These are phyloP conservation scores for Spodoptera picta DNA, from an alignment of 2,888 invertebrate species.

Conservation along the genomic window DNA sequence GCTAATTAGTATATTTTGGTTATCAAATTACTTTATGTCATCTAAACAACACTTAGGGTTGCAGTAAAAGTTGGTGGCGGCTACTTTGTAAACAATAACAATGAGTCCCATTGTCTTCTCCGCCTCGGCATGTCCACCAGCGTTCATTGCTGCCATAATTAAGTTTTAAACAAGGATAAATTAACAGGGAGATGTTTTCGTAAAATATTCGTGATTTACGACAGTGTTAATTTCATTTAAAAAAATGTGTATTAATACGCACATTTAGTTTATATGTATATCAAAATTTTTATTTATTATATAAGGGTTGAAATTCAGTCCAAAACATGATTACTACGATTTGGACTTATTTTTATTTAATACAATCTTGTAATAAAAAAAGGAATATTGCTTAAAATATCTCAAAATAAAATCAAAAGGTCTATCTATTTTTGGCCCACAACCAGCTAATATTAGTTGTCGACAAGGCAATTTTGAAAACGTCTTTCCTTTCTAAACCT, in stretches of 20 bases:
- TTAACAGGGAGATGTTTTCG: constrained; percentile 61
- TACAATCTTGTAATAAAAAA: too few species aligned
- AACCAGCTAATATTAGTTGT: too few species aligned
- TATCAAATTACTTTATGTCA: constrained; percentile 51
- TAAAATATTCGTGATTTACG: constrained; percentile 46
- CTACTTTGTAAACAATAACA: constrained; percentile 58
- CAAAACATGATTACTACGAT: too few species aligned
- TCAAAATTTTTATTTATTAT: too few species aligned
- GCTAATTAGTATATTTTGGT: constrained; percentile 48
- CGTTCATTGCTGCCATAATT: constrained; percentile 66
- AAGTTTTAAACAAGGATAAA: constrained; percentile 69
- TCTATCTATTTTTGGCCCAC: too few species aligned
- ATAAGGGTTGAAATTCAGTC: too few species aligned
- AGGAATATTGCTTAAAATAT: too few species aligned
- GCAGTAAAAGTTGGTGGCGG: constrained; percentile 53
- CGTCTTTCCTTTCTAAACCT: constrained; percentile 3
- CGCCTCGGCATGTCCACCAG: constrained; percentile 55
- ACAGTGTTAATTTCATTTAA: constrained; percentile 8
- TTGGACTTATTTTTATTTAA: too few species aligned
- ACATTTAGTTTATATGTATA: too few species aligned
- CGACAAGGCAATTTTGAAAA: not conserved
- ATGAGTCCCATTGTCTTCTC: constrained; percentile 60
- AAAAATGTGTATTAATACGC: too few species aligned
- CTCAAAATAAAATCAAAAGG: too few species aligned
- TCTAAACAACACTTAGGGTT: constrained; percentile 52